A percentile compares a stretch with the other conserved stretches of the same genome.
Evolutionary conservation across 2,113 vertebrate genomes (phyloP).

Genomic region (Nestor notabilis): DNA sequence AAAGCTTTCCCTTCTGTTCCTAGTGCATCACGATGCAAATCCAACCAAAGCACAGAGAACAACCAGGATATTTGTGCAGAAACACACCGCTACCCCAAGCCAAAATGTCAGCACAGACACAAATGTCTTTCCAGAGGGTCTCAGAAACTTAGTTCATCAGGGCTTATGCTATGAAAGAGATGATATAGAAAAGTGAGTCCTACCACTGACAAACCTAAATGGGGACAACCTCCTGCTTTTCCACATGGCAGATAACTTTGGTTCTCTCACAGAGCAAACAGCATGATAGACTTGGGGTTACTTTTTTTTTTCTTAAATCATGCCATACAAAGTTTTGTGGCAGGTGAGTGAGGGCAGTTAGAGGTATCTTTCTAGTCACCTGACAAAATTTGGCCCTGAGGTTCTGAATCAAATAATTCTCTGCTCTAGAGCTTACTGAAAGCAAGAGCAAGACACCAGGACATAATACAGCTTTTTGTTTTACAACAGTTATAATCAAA

Average conservation of each 20-base stretch:
- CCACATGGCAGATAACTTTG: background rate
- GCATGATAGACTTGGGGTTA: background rate
- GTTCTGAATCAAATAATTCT: background rate
- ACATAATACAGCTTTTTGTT: background rate
- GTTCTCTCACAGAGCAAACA: background rate
- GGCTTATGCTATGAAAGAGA: background rate
- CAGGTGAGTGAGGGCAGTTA: background rate
- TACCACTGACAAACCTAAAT: background rate
- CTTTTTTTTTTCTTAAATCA: background rate
- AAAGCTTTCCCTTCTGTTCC: background rate
- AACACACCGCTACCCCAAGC: background rate
- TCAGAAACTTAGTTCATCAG: background rate
- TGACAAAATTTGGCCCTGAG: background rate
- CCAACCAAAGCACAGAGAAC: background rate
- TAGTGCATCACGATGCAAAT: background rate
- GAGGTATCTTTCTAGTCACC: background rate
- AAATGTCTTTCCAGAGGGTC: background rate
- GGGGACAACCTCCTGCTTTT: background rate
- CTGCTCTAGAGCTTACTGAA: background rate
- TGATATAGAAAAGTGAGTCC: background rate
- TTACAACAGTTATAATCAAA: slow-evolving; percentile 45
- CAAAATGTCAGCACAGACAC: background rate
- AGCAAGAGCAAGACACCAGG: background rate
- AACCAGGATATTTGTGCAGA: background rate
- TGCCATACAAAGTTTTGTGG: background rate